Percentiles rank a stretch among this genome's conserved stretches.
phyloP scores from a whole-genome alignment of 1,140 invertebrate genomes.

The Mylabris phalerata region DNA sequence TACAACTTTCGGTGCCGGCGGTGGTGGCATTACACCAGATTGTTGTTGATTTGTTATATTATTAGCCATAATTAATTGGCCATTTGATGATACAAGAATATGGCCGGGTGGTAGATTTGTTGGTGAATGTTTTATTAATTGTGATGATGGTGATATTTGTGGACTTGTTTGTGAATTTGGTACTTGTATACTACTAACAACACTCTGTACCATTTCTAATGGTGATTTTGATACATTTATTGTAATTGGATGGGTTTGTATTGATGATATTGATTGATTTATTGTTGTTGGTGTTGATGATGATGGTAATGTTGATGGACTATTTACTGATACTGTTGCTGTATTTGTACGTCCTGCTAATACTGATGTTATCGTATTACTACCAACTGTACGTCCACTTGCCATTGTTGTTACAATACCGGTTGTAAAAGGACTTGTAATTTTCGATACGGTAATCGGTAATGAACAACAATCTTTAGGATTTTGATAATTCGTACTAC shows the following conservation, averaged over 20 bases:
- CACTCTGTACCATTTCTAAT: constrained; percentile 72
- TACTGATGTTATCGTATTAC: constrained; percentile 71
- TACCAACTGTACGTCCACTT: constrained; percentile 57
- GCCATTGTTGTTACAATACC: constrained; percentile 63
- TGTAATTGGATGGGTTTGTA: constrained; percentile 31
- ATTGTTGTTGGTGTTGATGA: constrained; percentile 47
- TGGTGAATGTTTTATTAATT: constrained; percentile 43
- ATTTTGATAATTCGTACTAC: constrained; percentile 11
- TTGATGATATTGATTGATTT: constrained; percentile 43
- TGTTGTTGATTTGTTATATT: constrained; percentile 38
- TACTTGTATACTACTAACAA: constrained; percentile 67
- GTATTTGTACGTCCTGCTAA: constrained; percentile 67
- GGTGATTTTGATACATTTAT: constrained; percentile 56
- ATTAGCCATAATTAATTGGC: constrained; percentile 63
- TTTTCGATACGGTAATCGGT: constrained; percentile 1
- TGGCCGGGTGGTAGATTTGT: constrained; percentile 55
- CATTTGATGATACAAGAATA: constrained; percentile 66
- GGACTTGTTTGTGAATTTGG: constrained; percentile 43
- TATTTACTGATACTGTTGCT: constrained; percentile 63
- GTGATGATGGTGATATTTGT: constrained; percentile 34
- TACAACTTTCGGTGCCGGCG: constrained; percentile 53
- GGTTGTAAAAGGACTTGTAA: constrained; percentile 7
- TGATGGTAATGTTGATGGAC: constrained; percentile 46
- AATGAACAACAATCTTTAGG: constrained; percentile 6
- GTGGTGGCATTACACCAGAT: constrained; percentile 55